These are phyloP conservation scores for Rhombomys opimus DNA, from an alignment of 2,113 vertebrate genomes.

Conservation along the genomic window DNA sequence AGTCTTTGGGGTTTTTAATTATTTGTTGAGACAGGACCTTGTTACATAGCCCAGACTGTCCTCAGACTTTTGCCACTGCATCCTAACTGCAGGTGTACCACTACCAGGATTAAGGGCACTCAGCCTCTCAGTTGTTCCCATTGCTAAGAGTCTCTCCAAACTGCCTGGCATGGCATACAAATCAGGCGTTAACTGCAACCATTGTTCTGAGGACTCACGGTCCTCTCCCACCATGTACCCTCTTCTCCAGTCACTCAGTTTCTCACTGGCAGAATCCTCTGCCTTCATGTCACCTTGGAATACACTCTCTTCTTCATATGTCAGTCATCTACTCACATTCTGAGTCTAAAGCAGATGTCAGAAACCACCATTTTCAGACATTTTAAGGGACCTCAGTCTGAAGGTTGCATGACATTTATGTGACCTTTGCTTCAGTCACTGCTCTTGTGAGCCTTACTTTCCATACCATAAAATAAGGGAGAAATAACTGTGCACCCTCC, in stretches of 20 bases:
- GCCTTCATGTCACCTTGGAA: not conserved
- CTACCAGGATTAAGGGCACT: not conserved
- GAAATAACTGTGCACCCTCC: not conserved
- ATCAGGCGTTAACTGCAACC: not conserved
- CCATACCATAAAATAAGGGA: not conserved
- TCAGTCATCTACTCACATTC: not conserved
- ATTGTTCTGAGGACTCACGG: not conserved
- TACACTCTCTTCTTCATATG: not conserved
- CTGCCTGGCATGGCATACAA: not conserved
- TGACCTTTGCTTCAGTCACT: not conserved
- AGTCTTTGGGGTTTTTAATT: not conserved
- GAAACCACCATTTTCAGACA: not conserved
- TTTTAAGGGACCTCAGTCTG: not conserved
- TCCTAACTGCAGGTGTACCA: no score
- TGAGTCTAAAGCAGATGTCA: not conserved
- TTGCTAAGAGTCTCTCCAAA: not conserved
- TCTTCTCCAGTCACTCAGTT: not conserved
- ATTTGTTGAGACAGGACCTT: not conserved
- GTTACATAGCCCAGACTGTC: not conserved
- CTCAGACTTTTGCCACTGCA: not conserved
- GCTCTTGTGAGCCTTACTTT: not conserved
- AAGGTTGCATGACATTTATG: not conserved
- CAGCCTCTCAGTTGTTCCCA: not conserved
- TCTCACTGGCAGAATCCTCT: not conserved
- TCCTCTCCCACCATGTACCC: not conserved